These are phyloP conservation scores for Sarcoramphus papa DNA, from an alignment of 2,797 vertebrate species.

Conservation along the genomic window DNA sequence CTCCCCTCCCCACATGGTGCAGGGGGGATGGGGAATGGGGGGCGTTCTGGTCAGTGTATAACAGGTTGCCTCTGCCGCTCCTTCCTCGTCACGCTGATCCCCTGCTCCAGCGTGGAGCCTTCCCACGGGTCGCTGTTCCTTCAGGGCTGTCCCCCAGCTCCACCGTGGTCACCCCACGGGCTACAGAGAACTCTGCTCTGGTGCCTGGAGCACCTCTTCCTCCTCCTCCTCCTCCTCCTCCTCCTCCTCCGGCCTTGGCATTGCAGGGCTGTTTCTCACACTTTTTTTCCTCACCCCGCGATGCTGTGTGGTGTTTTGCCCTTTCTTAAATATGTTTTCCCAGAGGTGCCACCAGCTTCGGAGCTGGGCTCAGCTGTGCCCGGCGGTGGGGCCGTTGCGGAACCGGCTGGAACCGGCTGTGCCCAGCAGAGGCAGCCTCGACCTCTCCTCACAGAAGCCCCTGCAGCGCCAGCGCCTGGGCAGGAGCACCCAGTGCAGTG, in stretches of 20 bases:
- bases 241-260: background rate
- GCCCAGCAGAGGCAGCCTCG: background rate
- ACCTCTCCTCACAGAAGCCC: background rate
- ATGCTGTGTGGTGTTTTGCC: accelerated
- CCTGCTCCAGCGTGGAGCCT: background rate
- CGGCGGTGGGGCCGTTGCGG: accelerated
- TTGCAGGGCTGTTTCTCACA: background rate
- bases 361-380: background rate
- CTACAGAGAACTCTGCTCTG: background rate
- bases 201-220: background rate
- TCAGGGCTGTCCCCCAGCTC: background rate
- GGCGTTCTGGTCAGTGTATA: background rate
- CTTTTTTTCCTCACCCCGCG: background rate
- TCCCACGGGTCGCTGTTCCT: background rate
- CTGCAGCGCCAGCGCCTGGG: background rate
- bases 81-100: background rate
- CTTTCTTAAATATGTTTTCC: background rate
- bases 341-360: accelerated
- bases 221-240: background rate
- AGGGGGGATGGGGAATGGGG: background rate
- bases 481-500: accelerated
- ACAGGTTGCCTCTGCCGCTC: background rate
- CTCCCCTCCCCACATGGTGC: background rate
- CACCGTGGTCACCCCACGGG: background rate
- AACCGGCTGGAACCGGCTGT: background rate